Evolutionary conservation across 2,113 vertebrate genomes (phyloP).

Genomic region (Hyperoodon ampullatus): DNA sequence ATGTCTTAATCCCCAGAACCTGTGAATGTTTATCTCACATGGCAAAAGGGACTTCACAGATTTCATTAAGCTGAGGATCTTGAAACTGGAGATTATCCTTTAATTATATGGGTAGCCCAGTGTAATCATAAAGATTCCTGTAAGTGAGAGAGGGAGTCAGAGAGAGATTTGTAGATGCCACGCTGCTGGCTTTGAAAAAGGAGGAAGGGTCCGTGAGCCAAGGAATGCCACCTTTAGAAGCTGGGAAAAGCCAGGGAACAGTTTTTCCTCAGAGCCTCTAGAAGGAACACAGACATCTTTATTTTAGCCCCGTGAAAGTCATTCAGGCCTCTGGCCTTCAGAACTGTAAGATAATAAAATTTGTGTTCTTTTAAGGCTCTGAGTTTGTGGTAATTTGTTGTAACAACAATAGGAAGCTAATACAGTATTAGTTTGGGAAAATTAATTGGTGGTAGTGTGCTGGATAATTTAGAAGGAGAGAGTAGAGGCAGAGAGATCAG

Average conservation of each 20-base stretch:
- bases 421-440: background rate
- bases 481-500: background rate
- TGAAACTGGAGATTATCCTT: background rate
- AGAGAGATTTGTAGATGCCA: background rate
- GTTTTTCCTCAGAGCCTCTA: background rate
- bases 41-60: background rate
- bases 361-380: background rate
- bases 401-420: background rate
- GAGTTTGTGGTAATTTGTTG: background rate
- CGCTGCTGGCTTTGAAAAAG: background rate
- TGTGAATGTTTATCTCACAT: background rate
- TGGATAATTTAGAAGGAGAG: background rate
- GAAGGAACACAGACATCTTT: background rate
- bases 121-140: background rate
- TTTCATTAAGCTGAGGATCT: background rate
- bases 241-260: background rate
- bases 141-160: background rate
- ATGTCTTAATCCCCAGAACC: background rate
- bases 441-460: background rate
- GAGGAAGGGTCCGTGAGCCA: background rate
- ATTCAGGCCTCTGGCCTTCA: background rate
- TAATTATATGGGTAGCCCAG: background rate
- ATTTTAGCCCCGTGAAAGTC: background rate
- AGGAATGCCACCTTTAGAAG: background rate
- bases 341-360: background rate